Evolutionary conservation across 2,113 vertebrate species (phyloP).

Genomic region (Hippopotamus amphibius): DNA sequence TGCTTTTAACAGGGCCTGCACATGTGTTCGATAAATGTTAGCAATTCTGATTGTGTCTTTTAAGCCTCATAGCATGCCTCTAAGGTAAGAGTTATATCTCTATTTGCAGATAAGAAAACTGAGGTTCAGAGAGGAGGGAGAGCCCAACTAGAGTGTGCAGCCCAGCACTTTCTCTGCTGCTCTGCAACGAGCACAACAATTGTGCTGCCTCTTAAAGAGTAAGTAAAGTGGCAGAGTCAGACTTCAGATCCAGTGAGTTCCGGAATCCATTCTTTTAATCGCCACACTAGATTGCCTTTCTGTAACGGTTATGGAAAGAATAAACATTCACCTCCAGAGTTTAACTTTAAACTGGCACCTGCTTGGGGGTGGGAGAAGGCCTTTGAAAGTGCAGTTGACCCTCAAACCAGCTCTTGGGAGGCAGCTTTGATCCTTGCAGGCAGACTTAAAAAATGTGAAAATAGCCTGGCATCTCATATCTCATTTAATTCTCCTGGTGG

Average conservation of each 20-base stretch:
- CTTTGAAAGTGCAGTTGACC: neutral
- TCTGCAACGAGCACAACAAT: neutral
- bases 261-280: neutral
- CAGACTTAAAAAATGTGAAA: neutral
- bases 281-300: neutral
- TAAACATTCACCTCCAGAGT: neutral
- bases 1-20: neutral
- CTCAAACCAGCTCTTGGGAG: neutral
- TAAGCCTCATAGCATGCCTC: neutral
- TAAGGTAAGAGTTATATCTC: neutral
- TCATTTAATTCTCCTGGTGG: neutral
- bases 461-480: neutral
- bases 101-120: neutral
- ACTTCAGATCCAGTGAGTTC: neutral
- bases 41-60: neutral
- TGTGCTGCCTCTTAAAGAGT: neutral
- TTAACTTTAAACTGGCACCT: neutral
- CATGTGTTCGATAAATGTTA: neutral
- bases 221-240: neutral
- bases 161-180: neutral
- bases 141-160: rapidly evolving
- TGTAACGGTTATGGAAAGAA: neutral
- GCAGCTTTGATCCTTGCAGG: neutral
- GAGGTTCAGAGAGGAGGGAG: neutral
- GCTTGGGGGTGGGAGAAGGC: neutral